Evolutionary conservation across 2,888 invertebrate species (phyloP).

Genomic region (Pyralis farinalis): DNA sequence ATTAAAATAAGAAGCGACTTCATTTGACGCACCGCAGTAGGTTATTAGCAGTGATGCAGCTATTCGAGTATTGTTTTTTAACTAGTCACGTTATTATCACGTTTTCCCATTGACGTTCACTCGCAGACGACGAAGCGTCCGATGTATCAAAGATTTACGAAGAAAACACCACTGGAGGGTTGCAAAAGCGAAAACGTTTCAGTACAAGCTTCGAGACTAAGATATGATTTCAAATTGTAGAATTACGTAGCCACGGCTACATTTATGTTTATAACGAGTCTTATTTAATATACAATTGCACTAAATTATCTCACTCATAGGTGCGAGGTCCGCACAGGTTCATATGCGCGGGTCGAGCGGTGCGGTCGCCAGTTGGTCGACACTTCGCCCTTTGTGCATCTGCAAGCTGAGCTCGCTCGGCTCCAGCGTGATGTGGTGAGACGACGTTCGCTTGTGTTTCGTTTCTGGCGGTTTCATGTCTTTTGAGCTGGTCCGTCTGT

Average conservation of each 20-base stretch:
- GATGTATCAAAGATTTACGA: slow-evolving; percentile 1
- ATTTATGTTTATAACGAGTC: slow-evolving; percentile 29
- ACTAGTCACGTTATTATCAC: slow-evolving; percentile 16
- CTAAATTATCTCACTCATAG: slow-evolving; percentile 27
- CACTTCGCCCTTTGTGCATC: slow-evolving; percentile 67
- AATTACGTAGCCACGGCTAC: slow-evolving; percentile 33
- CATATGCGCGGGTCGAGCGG: slow-evolving; percentile 50
- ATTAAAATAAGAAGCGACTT: neutral
- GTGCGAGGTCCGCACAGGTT: slow-evolving; percentile 13
- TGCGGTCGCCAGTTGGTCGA: slow-evolving; percentile 54
- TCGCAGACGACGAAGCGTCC: neutral
- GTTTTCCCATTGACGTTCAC: too few relatives aligned
- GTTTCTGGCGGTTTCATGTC: slow-evolving; percentile 63
- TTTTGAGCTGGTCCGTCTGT: slow-evolving; percentile 82
- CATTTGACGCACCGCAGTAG: slow-evolving; percentile 10
- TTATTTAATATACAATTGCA: slow-evolving; percentile 33
- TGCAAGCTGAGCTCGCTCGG: slow-evolving; percentile 55
- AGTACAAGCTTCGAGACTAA: slow-evolving; percentile 47
- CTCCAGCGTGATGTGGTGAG: slow-evolving; percentile 72
- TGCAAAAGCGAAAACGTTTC: slow-evolving; percentile 31
- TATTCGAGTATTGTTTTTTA: slow-evolving; percentile 8
- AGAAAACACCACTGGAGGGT: slow-evolving; percentile 14
- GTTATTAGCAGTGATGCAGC: slow-evolving; percentile 1
- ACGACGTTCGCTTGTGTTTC: slow-evolving; percentile 70
- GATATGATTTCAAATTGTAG: slow-evolving; percentile 76